phyloP scores from a whole-genome alignment of 2,888 invertebrate species.

The Macroteleia sp. region DNA sequence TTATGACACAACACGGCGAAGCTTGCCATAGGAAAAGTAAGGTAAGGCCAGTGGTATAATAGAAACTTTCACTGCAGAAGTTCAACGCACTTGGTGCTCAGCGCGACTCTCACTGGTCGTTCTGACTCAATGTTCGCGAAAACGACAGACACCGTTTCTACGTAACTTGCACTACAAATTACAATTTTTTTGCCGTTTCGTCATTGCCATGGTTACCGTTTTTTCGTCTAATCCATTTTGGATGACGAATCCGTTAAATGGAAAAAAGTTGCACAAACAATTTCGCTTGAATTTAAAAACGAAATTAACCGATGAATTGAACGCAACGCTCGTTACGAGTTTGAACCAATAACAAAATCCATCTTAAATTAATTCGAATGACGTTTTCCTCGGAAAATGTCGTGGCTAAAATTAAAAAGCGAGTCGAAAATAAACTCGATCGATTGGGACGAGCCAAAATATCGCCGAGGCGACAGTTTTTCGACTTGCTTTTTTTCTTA shows the following conservation, averaged over 20 bases:
- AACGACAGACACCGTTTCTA: conserved; percentile 43
- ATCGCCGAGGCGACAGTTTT: conserved; percentile 25
- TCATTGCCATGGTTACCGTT: conserved; percentile 29
- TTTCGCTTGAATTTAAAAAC: no score
- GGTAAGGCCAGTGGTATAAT: conserved; percentile 84
- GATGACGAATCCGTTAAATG: conserved; percentile 4
- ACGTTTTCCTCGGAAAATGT: no score
- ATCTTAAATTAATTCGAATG: no score
- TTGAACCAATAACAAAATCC: no score
- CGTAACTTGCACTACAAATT: conserved; percentile 46
- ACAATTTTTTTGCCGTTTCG: conserved; percentile 34
- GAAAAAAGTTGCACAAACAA: no score
- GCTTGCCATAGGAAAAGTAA: conserved; percentile 82
- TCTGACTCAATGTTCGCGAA: conserved; percentile 69
- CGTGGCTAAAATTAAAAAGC: no score
- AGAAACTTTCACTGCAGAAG: conserved; percentile 84
- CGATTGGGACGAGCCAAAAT: conserved; percentile 10
- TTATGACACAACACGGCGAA: conserved; percentile 64
- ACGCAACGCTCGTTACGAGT: no score
- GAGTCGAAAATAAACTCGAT: background rate
- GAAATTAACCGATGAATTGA: no score
- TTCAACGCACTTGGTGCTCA: conserved; percentile 79
- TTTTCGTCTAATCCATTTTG: conserved; percentile 1
- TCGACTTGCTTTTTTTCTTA: conserved; percentile 19
- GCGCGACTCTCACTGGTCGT: conserved; percentile 78